Evolutionary conservation across 2,113 vertebrate species (phyloP), one percentile per base, ranked within the genome.

Genomic region (Galemys pyrenaicus): DNA sequence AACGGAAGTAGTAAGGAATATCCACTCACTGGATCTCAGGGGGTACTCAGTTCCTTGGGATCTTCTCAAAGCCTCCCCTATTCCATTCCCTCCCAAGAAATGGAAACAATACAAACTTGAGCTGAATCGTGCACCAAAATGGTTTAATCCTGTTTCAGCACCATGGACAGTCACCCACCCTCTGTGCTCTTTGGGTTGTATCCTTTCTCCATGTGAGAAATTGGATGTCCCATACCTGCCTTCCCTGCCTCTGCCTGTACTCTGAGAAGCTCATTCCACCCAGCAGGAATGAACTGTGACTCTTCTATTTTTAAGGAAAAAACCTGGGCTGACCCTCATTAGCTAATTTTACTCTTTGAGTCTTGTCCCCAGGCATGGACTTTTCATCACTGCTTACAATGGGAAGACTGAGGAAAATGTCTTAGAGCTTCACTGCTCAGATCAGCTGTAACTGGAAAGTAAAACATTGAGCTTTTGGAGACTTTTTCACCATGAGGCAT

Each of bases 61-160:
- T 44, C 60, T 94, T 87, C 37, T 87, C 77, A 37, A 28, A 94
- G 28, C 26, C 19, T 20, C 20, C 8, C 1, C 9, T n/a, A 16
- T 49, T 32, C 71, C 22, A 62, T 35, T 17, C 0, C 6, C 30
- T 93, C 81, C 78, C 24, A 62, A 58, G 75, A 79, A 30, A 64
- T 10, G 37, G 80, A 83, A 44, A 75, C 44, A 87, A 49, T n/a
- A 58, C 71, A 85, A 85, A n/a, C 20, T 37, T 83, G 44, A 68
- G 35, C 46, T n/a, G 41, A 83, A 0, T 82, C 64, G 51, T 44
- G 56, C 4, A 8, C 32, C 46, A 28, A 93, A 74, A 87, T 24
- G 39, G 32, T 7, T 15, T 16, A 71, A 71, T 58, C 13, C 3
- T 39, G 37, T 70, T 92, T 97, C 93, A 96, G 96, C 60, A 96